Evolutionary conservation across 2,113 vertebrate species (phyloP), one percentile per base, ranked within the genome.

Genomic region (Pithys albifrons): DNA sequence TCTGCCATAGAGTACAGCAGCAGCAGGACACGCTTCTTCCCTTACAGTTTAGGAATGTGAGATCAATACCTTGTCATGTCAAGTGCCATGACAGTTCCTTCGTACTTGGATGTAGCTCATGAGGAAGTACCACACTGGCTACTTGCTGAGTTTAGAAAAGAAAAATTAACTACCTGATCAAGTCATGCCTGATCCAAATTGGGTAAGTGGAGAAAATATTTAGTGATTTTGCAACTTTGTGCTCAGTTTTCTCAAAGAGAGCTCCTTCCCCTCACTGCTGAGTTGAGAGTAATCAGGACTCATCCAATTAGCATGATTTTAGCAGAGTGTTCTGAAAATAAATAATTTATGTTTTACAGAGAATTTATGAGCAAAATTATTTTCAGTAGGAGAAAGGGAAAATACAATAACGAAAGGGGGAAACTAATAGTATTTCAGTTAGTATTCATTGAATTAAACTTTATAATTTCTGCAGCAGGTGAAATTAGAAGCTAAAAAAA

Each of bases 61-160:
- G 66, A 71, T 20, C 4, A 12, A 15, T 58, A 20, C 54, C 83
- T 39, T 82, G 8, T 61, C 41, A 23, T 57, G 84, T 66, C 49
- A 29, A 51, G 67, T 33, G 59, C 19, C 54, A 19, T 57, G 33
- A 33, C 64, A 61, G 28, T 78, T 91, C 25, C 46, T 79, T 43
- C 54, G n/a, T 51, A 57, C 59, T 93, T 54, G 39, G 55, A 73
- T 31, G 39, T 66, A 54, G 35, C 41, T 89, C 51, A 77, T 83
- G 49, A 52, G 29, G 75, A 91, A 39, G 22, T 76, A 84, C 7
- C 23, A 12, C 51, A 24, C 39, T 88, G 83, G 52, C 48, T 65
- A 79, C 37, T 73, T 95, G 46, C 72, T 85, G 90, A 66, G 31
- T 31, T 90, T 86, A 35, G 62, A 78, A 48, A 54, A 31, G n/a